phyloP scores from a whole-genome alignment of 2,113 vertebrate species.

The Bujurquina vittata region DNA sequence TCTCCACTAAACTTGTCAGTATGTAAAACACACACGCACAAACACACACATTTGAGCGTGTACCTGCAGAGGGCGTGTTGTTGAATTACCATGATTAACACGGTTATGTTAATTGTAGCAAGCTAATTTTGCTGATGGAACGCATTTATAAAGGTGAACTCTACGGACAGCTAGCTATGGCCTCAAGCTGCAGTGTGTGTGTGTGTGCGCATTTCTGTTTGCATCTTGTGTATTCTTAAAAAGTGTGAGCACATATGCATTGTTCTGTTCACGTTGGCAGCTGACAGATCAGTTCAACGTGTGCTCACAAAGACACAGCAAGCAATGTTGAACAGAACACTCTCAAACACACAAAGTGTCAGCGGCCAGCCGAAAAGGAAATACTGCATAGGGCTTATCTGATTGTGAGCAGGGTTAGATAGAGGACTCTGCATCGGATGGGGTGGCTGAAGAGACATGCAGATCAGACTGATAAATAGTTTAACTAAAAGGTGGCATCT shows the following conservation, averaged over 20 bases:
- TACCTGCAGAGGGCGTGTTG: slow-evolving; percentile 6
- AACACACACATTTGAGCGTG: neutral
- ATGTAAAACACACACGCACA: neutral
- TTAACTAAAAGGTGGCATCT: neutral
- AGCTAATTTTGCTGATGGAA: slow-evolving; percentile 64
- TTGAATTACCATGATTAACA: slow-evolving; percentile 67
- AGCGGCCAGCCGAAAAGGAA: neutral
- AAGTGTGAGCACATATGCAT: neutral
- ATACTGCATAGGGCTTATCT: slow-evolving; percentile 22
- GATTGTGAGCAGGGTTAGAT: slow-evolving; percentile 44
- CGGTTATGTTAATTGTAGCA: slow-evolving; percentile 58
- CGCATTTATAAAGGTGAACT: slow-evolving; percentile 63
- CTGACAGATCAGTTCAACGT: neutral
- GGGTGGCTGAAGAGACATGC: slow-evolving; percentile 16
- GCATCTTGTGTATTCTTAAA: neutral
- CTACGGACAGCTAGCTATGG: slow-evolving; percentile 11
- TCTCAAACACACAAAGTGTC: neutral
- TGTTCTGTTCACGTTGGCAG: neutral
- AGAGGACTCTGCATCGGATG: slow-evolving; percentile 27
- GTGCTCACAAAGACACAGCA: neutral
- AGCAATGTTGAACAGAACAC: neutral
- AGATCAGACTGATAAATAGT: slow-evolving; percentile 18
- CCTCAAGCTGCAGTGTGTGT: neutral
- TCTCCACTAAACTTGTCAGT: neutral
- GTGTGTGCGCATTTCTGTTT: neutral